phyloP scores from a whole-genome alignment of 2,888 invertebrate species.

The Mayetiola destructor region DNA sequence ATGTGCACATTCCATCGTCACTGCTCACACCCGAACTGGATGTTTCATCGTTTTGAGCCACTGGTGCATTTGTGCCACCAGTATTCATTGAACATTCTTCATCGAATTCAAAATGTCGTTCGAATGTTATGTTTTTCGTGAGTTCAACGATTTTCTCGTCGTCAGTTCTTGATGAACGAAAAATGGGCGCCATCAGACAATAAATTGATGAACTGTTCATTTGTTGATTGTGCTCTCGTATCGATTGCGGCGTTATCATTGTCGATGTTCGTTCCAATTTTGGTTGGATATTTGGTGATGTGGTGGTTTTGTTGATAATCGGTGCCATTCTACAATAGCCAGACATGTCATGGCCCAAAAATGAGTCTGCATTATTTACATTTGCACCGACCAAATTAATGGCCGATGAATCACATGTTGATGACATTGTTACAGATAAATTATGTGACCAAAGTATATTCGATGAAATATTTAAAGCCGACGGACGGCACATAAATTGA shows the following conservation, averaged over 20 bases:
- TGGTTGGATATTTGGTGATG: background rate
- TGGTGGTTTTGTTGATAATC: background rate
- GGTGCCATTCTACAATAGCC: background rate
- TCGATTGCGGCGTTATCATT: no score
- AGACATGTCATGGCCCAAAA: background rate
- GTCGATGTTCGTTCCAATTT: background rate
- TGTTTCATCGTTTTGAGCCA: background rate
- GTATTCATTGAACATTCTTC: background rate
- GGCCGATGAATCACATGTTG: slow-evolving; percentile 29
- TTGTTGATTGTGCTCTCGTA: background rate
- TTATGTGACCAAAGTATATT: slow-evolving; percentile 7
- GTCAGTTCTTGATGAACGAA: background rate
- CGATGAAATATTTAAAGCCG: slow-evolving; percentile 3
- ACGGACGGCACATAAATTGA: background rate
- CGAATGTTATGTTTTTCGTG: background rate
- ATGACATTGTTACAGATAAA: slow-evolving; percentile 17
- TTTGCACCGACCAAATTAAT: slow-evolving; percentile 32
- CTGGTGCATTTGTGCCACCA: background rate
- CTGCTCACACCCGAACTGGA: background rate
- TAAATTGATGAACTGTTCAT: slow-evolving; percentile 32
- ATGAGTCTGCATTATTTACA: slow-evolving; percentile 22
- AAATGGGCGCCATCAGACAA: slow-evolving; percentile 33
- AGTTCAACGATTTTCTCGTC: background rate
- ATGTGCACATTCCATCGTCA: background rate
- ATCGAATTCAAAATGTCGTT: slow-evolving; percentile 1